Base-by-base conservation (phyloP, 1,140 invertebrate genomes). In the Sipha flava region DNA sequence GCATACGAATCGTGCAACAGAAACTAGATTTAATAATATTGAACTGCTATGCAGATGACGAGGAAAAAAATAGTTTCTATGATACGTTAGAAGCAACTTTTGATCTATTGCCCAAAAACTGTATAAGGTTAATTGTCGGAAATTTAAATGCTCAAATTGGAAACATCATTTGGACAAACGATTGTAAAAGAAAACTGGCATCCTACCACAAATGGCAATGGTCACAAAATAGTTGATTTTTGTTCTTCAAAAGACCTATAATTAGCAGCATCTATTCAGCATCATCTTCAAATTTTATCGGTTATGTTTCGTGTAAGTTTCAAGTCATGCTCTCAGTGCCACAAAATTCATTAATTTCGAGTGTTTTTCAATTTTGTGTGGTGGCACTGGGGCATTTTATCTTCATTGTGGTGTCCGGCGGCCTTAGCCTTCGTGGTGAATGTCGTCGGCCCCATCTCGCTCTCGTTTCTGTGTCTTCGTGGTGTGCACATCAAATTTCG, bases 21-120 rank as follows among this genome's bases (percentile, higher is more conserved):
- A n/a, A n/a, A n/a, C n/a, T n/a, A n/a, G 37, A 82, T 49, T 40
- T 82, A 21, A 59, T 57, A 16, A 31, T 82, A n/a, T 4, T 81
- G 6, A 80, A 37, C 59, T 29, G 75, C 7, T 80, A 82, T 59
- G 54, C 54, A 57, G 54, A 57, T 26, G 54, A 57, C 26, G 26
- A 57, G 23, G 26, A 57, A 57, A 57, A 57, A 16, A 57, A 57
- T 57, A 57, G 10, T 57, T 57, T 57, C 3, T 29, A 57, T 54
- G 21, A 54, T 57, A 29, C 23, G 2, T 54, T 54, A 54, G 52
- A 54, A 54, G 7, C 5, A 54, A 54, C 52, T 54, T 54, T 54
- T 54, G 21, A 54, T n/a, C 0, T 9, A 12, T 26, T 54, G 52
- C 52, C 52, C 0, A 54, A 26, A 54, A 54, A 54, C 23, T 26